Evolutionary conservation across 2,888 invertebrate species (phyloP), one percentile per base, ranked within the genome.

Genomic region (Torymus aiolomorphi): DNA sequence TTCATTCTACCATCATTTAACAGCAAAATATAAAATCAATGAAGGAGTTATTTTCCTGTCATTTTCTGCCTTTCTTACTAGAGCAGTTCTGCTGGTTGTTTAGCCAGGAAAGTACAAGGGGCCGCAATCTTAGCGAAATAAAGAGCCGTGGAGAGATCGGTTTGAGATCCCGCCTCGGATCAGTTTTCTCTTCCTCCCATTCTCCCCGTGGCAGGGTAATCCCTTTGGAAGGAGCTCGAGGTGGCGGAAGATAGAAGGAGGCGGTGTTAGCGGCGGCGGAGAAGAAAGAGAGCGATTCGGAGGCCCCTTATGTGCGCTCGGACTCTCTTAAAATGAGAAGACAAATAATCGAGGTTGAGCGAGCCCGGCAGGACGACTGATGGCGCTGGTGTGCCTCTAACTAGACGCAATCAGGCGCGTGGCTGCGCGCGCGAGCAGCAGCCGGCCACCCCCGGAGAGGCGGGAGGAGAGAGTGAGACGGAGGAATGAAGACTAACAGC

Each of bases 401-500:
- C 89, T 89, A 89, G 89, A 88, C 89, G 87, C 88, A 89, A 90
- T 90, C 88, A 90, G 87, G 87, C 85, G 88, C 87, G 87, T 83
- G 85, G 84, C 85, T 84, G 83, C 83, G 18, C 16, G 24, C 57
- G 57, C 18, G 31, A n/a, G 16, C n/a, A 31, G 69, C 24, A 11
- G n/a, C 8, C 13, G 5, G 8, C 1, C 42, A 42, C 42, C 42
- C 42, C 42, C 8, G 42, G 0, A 42, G 42, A 42, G 42, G 56
- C 2, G 16, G 2, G 24, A 56, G 12, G 31, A 24, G 86, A 84
- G 84, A 82, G 84, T 67, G 77, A 82, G 83, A 84, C 56, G 24
- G 84, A 86, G 86, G 88, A 90, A 90, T 89, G 89, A 90, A 90
- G 89, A 89, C 88, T 89, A 90, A 89, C 88, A 88, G 86, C 87